phyloP scores from a whole-genome alignment of 2,797 vertebrate genomes.

The Lithobates sylvaticus region DNA sequence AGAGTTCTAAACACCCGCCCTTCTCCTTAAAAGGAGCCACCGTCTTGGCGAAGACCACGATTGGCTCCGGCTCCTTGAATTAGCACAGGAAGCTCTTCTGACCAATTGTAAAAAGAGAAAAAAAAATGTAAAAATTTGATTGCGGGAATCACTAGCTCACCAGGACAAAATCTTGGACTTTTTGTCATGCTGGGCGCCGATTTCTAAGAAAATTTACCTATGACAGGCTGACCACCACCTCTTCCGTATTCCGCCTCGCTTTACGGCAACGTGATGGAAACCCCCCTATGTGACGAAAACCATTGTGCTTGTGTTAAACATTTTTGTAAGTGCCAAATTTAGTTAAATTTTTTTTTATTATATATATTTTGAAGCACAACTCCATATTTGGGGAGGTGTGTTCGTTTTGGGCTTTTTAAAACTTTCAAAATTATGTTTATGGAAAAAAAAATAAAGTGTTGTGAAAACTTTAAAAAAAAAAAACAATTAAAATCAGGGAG shows the following conservation, averaged over 20 bases:
- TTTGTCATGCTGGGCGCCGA: neutral
- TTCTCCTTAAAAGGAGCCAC: neutral
- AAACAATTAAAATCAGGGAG: conserved; percentile 6
- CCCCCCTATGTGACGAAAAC: neutral
- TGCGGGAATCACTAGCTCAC: neutral
- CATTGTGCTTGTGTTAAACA: neutral
- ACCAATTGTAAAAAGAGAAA: neutral
- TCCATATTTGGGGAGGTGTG: neutral
- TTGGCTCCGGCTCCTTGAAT: conserved; percentile 1
- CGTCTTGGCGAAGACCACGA: conserved; percentile 2
- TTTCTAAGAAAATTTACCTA: neutral
- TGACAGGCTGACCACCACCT: neutral
- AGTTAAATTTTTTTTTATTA: neutral
- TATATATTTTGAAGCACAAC: neutral
- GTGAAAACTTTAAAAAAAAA: too few species aligned
- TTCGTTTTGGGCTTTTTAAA: conserved; percentile 21
- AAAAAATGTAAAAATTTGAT: too few species aligned
- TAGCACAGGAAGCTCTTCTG: conserved; percentile 26
- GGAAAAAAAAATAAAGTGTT: neutral
- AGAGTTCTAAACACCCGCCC: conserved; percentile 45
- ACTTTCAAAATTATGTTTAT: neutral
- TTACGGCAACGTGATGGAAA: neutral
- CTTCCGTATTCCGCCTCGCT: neutral
- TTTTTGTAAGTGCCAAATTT: conserved; percentile 6
- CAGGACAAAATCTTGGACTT: neutral